Conservation (phyloP, 2,113 vertebrate genomes). For the Glaucomys volans region DNA sequence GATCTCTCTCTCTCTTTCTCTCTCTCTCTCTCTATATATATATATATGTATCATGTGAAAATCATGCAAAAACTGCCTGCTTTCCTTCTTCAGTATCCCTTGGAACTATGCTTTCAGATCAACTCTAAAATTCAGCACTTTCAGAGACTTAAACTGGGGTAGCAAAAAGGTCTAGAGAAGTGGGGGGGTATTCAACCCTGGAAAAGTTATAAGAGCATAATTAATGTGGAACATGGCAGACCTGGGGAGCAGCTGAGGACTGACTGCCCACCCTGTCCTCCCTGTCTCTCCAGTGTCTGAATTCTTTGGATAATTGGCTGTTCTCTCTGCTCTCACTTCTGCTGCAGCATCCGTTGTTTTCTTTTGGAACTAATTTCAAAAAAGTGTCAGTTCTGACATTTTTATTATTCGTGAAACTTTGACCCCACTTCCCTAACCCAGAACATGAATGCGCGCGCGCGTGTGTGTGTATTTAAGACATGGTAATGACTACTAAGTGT, state of each 20-base stretch:
- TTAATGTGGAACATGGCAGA: neutral
- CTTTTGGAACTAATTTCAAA: neutral
- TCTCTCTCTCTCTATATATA: neutral
- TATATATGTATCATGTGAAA: neutral
- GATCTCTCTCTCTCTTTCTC: neutral
- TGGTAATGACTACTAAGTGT: neutral
- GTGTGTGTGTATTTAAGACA: neutral
- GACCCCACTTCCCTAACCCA: neutral
- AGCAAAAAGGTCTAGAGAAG: neutral
- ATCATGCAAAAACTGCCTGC: neutral
- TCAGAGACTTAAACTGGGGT: neutral
- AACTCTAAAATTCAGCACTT: slow-evolving; percentile 24
- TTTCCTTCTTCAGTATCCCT: neutral
- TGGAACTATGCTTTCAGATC: neutral
- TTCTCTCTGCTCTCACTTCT: neutral
- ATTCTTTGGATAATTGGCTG: neutral
- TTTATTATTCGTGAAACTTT: slow-evolving; percentile 10
- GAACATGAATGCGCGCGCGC: neutral
- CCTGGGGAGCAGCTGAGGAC: neutral
- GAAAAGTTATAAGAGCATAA: slow-evolving; percentile 23
- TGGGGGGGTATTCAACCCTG: neutral
- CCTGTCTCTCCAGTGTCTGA: neutral
- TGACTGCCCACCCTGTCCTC: no score
- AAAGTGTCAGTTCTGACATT: neutral
- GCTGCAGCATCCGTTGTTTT: neutral